Evolutionary conservation across 2,888 invertebrate genomes (phyloP).

Genomic region (Drosophila paucipuncta): DNA sequence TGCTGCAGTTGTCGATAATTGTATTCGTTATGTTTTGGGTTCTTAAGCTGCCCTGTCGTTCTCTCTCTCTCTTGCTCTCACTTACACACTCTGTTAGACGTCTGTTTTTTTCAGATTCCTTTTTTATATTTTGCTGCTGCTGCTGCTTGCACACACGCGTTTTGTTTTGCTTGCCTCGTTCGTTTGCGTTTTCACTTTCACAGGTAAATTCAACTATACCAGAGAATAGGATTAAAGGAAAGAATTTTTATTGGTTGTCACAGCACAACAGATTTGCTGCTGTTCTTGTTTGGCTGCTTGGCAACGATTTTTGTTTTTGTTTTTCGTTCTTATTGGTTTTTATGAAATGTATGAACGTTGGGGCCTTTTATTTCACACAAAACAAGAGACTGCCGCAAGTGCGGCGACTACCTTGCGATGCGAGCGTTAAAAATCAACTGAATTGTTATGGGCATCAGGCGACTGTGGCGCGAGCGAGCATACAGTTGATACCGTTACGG

Average conservation of each 20-base stretch:
- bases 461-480: constrained; percentile 50
- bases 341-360: constrained; percentile 29
- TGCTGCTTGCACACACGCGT: constrained; percentile 66
- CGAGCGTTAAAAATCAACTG: constrained; percentile 67
- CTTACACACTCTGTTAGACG: constrained; percentile 23
- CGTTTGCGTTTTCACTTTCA: constrained; percentile 81
- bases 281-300: constrained; percentile 23
- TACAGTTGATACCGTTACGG: constrained; percentile 67
- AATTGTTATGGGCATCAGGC: constrained; percentile 41
- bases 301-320: constrained; percentile 10
- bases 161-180: constrained; percentile 79
- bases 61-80: constrained; percentile 5
- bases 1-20: constrained; percentile 60
- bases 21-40: constrained; percentile 49
- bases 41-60: constrained; percentile 41
- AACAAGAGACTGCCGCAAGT: constrained; percentile 29
- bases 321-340: constrained; percentile 18
- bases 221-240: constrained; percentile 38
- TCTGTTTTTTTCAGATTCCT: constrained; percentile 18
- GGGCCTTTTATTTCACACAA: constrained; percentile 23
- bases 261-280: constrained; percentile 18
- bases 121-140: constrained; percentile 34
- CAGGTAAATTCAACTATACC: constrained; percentile 66
- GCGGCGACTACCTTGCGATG: constrained; percentile 64
- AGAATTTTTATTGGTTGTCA: constrained; percentile 37